Evolutionary conservation across 1,140 invertebrate species (phyloP).

Genomic region (Harpegnathos saltator): DNA sequence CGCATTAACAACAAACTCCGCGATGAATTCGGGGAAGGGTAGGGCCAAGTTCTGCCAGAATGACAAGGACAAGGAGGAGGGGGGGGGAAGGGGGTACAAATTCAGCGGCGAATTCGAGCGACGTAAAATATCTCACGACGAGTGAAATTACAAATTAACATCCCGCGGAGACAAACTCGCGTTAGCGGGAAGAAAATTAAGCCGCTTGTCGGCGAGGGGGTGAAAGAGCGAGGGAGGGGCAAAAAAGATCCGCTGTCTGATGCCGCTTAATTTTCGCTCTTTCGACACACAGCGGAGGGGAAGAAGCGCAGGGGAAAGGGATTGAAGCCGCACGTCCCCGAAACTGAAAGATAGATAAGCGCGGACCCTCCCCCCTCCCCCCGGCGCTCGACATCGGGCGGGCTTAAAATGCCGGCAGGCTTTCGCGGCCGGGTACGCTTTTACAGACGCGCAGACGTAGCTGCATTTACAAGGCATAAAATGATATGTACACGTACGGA

Average conservation of each 20-base stretch:
- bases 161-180: too few relatives aligned
- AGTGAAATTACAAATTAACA: too few relatives aligned
- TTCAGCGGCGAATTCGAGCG: too few relatives aligned
- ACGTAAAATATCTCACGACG: background rate
- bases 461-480: constrained; percentile 19
- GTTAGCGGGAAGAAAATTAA: too few relatives aligned
- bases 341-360: constrained; percentile 27
- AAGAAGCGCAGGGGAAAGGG: too few relatives aligned
- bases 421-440: constrained; percentile 16
- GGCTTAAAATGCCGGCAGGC: constrained; percentile 5
- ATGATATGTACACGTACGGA: constrained; percentile 51
- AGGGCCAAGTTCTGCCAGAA: background rate
- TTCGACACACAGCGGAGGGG: too few relatives aligned
- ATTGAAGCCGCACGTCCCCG: background rate
- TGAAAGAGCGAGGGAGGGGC: too few relatives aligned
- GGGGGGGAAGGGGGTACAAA: too few relatives aligned
- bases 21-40: background rate
- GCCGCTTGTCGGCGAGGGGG: too few relatives aligned
- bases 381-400: background rate
- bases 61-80: too few relatives aligned
- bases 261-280: constrained; percentile 3
- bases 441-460: constrained; percentile 21
- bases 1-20: background rate
- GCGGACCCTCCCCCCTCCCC: background rate
- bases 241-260: background rate